Conservation (phyloP, 2,113 vertebrate species). For the Halichoeres trimaculatus region DNA sequence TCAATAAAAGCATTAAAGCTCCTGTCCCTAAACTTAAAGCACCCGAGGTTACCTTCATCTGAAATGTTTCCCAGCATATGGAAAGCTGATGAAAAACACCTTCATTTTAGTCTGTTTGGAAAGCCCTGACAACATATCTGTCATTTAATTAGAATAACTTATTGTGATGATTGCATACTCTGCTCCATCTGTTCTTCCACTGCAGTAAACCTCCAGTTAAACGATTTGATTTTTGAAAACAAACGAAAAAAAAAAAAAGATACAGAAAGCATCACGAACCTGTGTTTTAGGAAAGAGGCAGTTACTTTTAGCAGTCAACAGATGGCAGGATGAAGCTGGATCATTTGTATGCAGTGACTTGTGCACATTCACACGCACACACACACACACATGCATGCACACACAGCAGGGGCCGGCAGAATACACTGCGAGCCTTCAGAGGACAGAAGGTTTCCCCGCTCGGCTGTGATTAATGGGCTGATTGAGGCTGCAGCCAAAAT, state of each 20-base stretch:
- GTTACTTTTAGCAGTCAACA: constrained; percentile 75
- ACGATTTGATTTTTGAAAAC: constrained; percentile 1
- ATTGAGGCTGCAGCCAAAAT: constrained; percentile 68
- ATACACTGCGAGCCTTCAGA: constrained; percentile 57
- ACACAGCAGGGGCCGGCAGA: constrained; percentile 57
- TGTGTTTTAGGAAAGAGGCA: constrained; percentile 37
- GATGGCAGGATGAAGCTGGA: constrained; percentile 78
- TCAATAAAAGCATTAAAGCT: too few relatives aligned
- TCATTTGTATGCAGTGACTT: constrained; percentile 72
- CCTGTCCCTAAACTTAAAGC: too few relatives aligned
- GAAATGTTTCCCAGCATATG: neutral
- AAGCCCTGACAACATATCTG: neutral
- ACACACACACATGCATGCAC: constrained; percentile 19
- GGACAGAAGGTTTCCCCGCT: constrained; percentile 69
- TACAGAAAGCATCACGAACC: constrained; percentile 10
- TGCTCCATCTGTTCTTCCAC: constrained; percentile 37
- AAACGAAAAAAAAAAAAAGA: constrained; percentile 13
- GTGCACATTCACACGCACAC: constrained; percentile 19
- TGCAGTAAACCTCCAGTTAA: constrained; percentile 22
- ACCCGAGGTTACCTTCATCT: neutral
- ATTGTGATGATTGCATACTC: constrained; percentile 7
- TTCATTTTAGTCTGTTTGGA: neutral
- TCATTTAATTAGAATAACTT: constrained; percentile 5
- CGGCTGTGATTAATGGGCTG: constrained; percentile 72
- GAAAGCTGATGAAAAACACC: neutral